Conservation (phyloP, 2,888 invertebrate species). For the Drosophila kuntzei region DNA sequence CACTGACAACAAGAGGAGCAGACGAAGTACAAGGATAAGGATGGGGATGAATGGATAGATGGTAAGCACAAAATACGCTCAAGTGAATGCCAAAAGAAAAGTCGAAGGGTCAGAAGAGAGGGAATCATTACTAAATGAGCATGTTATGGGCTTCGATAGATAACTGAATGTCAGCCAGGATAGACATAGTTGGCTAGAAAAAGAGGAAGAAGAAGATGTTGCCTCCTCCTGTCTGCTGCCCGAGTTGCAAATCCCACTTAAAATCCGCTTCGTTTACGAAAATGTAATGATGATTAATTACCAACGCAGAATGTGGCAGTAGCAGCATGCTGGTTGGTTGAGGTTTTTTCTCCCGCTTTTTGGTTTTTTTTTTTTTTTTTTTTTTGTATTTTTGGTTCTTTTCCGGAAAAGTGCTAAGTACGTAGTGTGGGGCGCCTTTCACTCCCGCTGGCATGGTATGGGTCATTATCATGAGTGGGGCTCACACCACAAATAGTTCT, state of each 20-base stretch:
- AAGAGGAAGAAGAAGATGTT: constrained; percentile 5
- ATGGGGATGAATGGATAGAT: constrained; percentile 22
- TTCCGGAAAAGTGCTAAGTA: constrained; percentile 72
- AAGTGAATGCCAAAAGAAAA: constrained; percentile 50
- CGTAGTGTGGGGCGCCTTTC: constrained; percentile 58
- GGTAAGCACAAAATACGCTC: constrained; percentile 44
- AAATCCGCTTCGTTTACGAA: constrained; percentile 81
- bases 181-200: constrained; percentile 16
- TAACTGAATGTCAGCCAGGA: constrained; percentile 35
- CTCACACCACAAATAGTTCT: constrained; percentile 37
- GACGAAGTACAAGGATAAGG: neutral
- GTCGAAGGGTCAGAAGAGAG: neutral
- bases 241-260: constrained; percentile 80
- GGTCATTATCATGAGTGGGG: constrained; percentile 63
- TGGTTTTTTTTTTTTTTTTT: constrained; percentile 20
- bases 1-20: constrained; percentile 31
- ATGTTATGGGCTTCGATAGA: constrained; percentile 65
- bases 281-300: constrained; percentile 83
- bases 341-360: constrained; percentile 37
- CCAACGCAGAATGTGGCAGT: constrained; percentile 54
- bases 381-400: constrained; percentile 23
- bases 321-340: constrained; percentile 33
- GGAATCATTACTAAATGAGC: constrained; percentile 79
- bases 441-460: constrained; percentile 61
- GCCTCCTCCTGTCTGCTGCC: constrained; percentile 34